These are phyloP conservation scores for Orchestia grillus DNA, from an alignment of 1,140 invertebrate genomes.

Conservation along the genomic window DNA sequence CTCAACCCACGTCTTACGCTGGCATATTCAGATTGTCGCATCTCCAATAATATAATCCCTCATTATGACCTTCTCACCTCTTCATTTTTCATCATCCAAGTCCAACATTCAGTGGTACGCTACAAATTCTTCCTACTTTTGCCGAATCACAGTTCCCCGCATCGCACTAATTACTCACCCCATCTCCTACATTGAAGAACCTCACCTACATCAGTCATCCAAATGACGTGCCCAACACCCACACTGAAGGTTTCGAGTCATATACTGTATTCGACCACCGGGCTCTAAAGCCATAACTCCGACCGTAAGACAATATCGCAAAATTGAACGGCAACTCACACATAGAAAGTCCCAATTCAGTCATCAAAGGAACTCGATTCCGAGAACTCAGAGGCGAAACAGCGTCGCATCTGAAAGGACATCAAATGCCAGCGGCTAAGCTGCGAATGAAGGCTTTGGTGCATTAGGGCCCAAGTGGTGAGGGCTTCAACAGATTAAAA, in stretches of 20 bases:
- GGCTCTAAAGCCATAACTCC: not conserved
- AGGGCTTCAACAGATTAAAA: not conserved
- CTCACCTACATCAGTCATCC: not conserved
- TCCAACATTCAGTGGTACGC: not conserved
- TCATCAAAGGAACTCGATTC: not conserved
- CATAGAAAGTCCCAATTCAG: not conserved
- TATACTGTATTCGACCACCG: not conserved
- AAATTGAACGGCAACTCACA: not conserved
- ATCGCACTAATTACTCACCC: not conserved
- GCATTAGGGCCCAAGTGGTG: not conserved
- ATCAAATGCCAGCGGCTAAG: not conserved
- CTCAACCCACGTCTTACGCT: not conserved
- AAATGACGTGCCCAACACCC: not conserved
- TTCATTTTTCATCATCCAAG: not conserved
- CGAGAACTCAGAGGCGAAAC: not conserved
- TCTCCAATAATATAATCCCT: not conserved
- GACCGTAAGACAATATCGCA: not conserved
- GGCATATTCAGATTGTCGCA: not conserved
- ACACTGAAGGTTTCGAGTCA: not conserved
- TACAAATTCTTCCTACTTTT: not conserved
- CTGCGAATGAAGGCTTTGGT: not conserved
- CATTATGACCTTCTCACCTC: not conserved
- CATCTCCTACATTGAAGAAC: not conserved
- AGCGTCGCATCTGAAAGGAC: not conserved
- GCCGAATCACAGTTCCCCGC: not conserved